Percentiles rank a stretch among this genome's conserved stretches.
phyloP scores from a whole-genome alignment of 2,797 vertebrate genomes.

The Megaceryle alcyon region DNA sequence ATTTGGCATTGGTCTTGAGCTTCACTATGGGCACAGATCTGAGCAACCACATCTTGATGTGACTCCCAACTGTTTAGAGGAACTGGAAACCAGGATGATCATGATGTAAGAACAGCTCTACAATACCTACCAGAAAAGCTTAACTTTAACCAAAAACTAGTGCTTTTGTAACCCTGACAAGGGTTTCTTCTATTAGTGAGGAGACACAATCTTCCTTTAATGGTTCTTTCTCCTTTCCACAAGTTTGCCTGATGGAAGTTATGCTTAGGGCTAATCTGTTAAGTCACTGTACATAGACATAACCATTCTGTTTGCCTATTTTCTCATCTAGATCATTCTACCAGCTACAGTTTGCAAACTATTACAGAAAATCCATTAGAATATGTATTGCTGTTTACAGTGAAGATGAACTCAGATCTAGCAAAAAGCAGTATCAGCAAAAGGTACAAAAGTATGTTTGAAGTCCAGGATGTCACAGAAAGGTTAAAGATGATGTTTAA shows the following conservation, averaged over 20 bases:
- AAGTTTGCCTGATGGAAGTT: background rate
- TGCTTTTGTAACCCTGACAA: background rate
- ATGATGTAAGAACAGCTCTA: background rate
- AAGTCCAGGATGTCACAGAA: background rate
- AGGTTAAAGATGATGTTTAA: background rate
- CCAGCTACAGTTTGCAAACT: background rate
- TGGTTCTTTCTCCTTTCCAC: background rate
- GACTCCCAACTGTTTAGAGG: background rate
- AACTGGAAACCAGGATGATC: background rate
- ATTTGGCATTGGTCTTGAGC: background rate
- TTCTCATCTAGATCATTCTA: background rate
- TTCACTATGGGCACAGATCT: accelerated
- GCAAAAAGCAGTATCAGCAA: background rate
- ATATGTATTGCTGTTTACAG: background rate
- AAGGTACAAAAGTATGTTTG: background rate
- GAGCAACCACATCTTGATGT: background rate
- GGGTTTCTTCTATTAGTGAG: background rate
- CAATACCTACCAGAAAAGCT: background rate
- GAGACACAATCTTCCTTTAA: background rate
- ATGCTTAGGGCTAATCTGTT: background rate
- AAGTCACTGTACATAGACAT: background rate
- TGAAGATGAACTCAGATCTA: background rate
- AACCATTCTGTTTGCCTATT: background rate
- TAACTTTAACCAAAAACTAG: background rate
- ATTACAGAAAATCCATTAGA: background rate